These are phyloP conservation scores for Zootermopsis nevadensis DNA, from an alignment of 2,888 invertebrate species.

Conservation along the genomic window DNA sequence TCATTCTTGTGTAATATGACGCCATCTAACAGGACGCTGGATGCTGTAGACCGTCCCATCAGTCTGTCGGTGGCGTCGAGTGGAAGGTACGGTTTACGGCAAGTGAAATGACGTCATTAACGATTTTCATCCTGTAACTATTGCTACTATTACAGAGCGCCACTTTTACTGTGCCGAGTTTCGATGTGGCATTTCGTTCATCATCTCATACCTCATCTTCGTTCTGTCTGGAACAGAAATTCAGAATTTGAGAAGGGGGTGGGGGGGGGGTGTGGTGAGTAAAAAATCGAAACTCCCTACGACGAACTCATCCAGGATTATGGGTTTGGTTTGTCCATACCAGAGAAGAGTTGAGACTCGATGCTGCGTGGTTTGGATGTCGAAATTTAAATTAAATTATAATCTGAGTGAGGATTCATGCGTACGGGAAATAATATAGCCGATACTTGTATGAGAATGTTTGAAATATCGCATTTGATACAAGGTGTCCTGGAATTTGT, in stretches of 20 bases:
- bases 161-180: background rate
- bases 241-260: background rate
- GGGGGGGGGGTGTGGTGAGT: background rate
- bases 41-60: background rate
- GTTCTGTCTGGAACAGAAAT: background rate
- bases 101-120: conserved; percentile 39
- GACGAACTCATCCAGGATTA: background rate
- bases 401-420: background rate
- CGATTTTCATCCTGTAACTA: conserved; percentile 30
- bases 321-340: background rate
- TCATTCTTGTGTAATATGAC: conserved; percentile 14
- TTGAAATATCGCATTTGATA: too few species aligned
- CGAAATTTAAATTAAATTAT: conserved; percentile 3
- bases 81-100: background rate
- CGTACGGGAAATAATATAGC: too few species aligned
- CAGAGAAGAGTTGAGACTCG: background rate
- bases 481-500: too few species aligned
- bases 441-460: too few species aligned
- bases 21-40: background rate
- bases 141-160: conserved; percentile 10
- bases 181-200: background rate
- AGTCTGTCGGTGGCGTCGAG: background rate
- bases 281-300: background rate
- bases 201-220: background rate
- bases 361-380: background rate